Base-by-base conservation (phyloP, 2,797 vertebrate genomes). In the Falco biarmicus region DNA sequence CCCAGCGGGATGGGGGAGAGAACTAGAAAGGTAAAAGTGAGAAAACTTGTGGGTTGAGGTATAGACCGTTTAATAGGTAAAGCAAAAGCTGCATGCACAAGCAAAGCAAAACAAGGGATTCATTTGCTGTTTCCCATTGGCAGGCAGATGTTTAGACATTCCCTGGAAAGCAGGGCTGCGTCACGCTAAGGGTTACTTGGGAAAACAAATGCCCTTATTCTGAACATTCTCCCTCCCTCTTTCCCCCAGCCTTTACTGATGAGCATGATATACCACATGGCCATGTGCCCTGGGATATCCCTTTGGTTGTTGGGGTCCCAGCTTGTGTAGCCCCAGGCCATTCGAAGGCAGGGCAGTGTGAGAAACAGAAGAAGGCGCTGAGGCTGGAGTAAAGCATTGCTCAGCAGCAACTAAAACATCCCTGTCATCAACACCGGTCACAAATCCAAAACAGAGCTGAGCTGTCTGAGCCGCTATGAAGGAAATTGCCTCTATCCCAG, bases 31-130 rank as follows among this genome's bases (percentile, higher is more conserved):
- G n/a, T 63, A 54, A 74, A 89, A 86, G 11, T 19, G 15, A 61
- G 61, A 77, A 65, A 89, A 84, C 28, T 76, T 3, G 0, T 5
- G 25, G 21, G 6, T 21, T 89, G 51, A 69, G n/a, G 5, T 63
- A 60, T 1, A 81, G 68, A 24, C 21, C 53, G 19, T 26, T 83
- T 57, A 65, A 43, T 1, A 54, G 32, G 34, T 26, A 85, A 64
- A 94, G 64, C 29, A 86, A 90, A 80, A 89, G 25, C 64, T 15
- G 14, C 0, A 0, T 0, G 2, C 0, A 0, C 53, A 68, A 39
- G 0, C 53, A 68, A 39, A 85, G 24, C 11, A 34, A 83, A 80
- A 15, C 4, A 73, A 34, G 20, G 31, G 66, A 63, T 39, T 88
- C 0, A 0, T 61, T 74, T 6, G 13, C 12, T 15, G 3, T 14